Evolutionary conservation across 2,797 vertebrate genomes (phyloP).

Genomic region (Micromesistius poutassou): DNA sequence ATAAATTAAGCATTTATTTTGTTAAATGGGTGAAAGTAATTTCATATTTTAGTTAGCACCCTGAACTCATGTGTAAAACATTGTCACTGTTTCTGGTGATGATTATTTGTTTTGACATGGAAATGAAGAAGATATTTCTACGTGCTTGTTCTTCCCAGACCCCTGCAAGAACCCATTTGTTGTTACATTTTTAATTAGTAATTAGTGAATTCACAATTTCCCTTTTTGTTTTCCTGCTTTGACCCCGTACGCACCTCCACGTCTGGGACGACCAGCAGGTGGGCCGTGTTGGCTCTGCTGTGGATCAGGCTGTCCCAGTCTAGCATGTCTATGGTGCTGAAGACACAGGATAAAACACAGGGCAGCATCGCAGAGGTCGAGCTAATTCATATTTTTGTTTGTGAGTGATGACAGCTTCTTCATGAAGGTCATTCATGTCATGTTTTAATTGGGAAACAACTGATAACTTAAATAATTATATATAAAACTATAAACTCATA

Average conservation of each 20-base stretch:
- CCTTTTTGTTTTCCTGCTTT: neutral
- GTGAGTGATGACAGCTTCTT: too few relatives aligned
- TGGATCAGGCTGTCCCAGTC: conserved; percentile 87
- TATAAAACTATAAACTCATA: too few relatives aligned
- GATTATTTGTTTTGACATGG: too few relatives aligned
- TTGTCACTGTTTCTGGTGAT: too few relatives aligned
- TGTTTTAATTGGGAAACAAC: neutral
- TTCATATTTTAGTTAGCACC: too few relatives aligned
- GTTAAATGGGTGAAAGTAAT: too few relatives aligned
- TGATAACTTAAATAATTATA: neutral
- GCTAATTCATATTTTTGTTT: too few relatives aligned
- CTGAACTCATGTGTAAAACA: neutral
- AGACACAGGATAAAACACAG: conserved; percentile 10
- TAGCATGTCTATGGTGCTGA: conserved; percentile 84
- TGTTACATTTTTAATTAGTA: neutral
- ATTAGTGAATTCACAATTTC: neutral
- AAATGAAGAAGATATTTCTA: too few relatives aligned
- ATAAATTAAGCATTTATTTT: too few relatives aligned
- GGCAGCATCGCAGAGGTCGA: neutral
- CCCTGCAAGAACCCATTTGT: neutral
- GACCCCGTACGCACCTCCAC: conserved; percentile 70
- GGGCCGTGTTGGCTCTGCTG: conserved; percentile 73
- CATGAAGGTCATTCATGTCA: too few relatives aligned
- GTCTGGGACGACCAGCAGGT: conserved; percentile 84
- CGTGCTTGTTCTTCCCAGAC: too few relatives aligned